Base-by-base conservation (phyloP, 2,888 invertebrate species). In the Hoplodrina ambigua region DNA sequence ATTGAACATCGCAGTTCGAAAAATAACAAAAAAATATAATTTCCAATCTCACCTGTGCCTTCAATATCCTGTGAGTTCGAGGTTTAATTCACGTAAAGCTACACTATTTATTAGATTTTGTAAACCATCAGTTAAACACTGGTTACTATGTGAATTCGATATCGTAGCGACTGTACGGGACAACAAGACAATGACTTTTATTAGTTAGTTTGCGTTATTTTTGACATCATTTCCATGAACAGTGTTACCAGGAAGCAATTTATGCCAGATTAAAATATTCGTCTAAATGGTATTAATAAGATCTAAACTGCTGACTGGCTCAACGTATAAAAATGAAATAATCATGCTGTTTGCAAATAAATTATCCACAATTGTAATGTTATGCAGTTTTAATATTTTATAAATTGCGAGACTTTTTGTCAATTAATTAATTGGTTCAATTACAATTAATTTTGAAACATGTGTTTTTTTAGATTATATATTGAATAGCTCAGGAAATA, bases 131-230 rank as follows among this genome's bases (percentile, higher is more conserved):
- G 55, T 25, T 7, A 13, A 33, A 20, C 20, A 50, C 74, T n/a
- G 75, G 13, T 13, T 41, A 65, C 25, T 54, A 20, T 8, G 17
- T 44, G 44, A 17, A 49, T 41, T 73, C 0, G 37, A 1, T 63
- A 41, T n/a, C 58, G 41, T 13, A 41, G 13, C 41, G 25, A 49
- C 37, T 44, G 13, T 2, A 37, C 25, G 54, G 15, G 64, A 64
- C 52, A 57, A 52, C 50, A 59, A 76, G 70, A 60, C 78, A 77
- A 69, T 73, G 73, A 73, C 77, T 49, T 52, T 11, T 11, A 17
- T 8, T 17, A 46, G 2, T 15, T 46, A 52, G 25, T 33, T 50
- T 52, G 55, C 30, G n/a, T 7, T 33, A 25, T 30, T 49, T 72
- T 30, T 73, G 70, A 77, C 60, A 37, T 69, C 20, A 46, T 25